Base-by-base conservation (phyloP, 2,113 vertebrate genomes). In the Sinocyclocheilus grahami region DNA sequence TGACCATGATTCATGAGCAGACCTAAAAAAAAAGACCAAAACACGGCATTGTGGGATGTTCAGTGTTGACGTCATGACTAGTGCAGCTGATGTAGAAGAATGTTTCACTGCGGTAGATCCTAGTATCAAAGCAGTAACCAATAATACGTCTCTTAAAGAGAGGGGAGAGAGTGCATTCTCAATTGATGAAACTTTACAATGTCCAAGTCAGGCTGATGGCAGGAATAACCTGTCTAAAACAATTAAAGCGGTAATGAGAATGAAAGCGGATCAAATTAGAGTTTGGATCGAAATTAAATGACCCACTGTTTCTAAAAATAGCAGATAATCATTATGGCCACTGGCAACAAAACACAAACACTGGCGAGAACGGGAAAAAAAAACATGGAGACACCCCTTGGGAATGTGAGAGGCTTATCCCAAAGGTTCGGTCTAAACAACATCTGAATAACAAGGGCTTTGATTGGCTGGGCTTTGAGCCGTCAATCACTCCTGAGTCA, bases 391-490 rank as follows among this genome's bases (percentile, higher is more conserved):
- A 80, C 58, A 63, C 48, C 78, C 24, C 30, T 85, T 78, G 79
- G 83, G 65, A 85, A 76, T 76, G 67, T 2, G 20, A 46, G 65
- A 72, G 51, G 65, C 55, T 79, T 78, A 72, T 27, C 22, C 18
- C 53, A 85, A 62, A 12, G 65, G 69, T 71, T 46, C 12, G 11
- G n/a, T 82, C 51, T 60, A 27, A 87, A 82, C 67, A 81, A 69
- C 85, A 87, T 86, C 81, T 60, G 46, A 88, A 83, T n/a, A 83
- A 84, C 85, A 85, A 85, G 72, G 14, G 55, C 22, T 85, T 76
- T 81, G 82, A 85, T 67, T 89, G 88, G 69, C 58, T 81, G 30
- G 6, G 74, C 22, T 85, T 71, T 78, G 12, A 58, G 84, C 76
- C 79, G 37, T 53, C 67, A 88, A 51, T 53, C 63, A 69, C 22